phyloP scores from a whole-genome alignment of 2,797 vertebrate species.

The Lithobates pipiens region DNA sequence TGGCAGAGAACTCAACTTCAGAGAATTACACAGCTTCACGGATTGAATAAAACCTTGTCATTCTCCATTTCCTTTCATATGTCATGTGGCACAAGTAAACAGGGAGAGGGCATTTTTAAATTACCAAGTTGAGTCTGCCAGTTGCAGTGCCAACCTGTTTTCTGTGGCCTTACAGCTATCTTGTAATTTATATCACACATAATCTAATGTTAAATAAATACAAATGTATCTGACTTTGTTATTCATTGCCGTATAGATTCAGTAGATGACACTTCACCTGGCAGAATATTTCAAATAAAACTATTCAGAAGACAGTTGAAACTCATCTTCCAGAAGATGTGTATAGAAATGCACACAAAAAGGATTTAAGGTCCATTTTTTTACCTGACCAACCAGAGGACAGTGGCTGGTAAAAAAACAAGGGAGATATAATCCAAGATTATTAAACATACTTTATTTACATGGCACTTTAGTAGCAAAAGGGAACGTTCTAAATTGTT shows the following conservation, averaged over 20 bases:
- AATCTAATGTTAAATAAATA: slow-evolving; percentile 26
- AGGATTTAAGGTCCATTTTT: too few species aligned
- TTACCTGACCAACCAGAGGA: too few species aligned
- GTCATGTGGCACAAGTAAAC: slow-evolving; percentile 44
- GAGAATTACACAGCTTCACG: slow-evolving; percentile 54
- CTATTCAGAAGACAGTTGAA: too few species aligned
- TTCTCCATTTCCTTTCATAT: slow-evolving; percentile 21
- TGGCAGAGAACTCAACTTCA: slow-evolving; percentile 58
- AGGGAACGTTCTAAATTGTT: too few species aligned
- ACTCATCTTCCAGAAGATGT: too few species aligned
- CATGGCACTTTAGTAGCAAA: too few species aligned
- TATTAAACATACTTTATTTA: too few species aligned
- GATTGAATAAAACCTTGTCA: slow-evolving; percentile 37
- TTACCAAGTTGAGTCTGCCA: slow-evolving; percentile 27
- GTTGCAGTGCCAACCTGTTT: slow-evolving; percentile 13
- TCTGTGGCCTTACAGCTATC: slow-evolving; percentile 1
- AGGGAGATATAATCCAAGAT: too few species aligned
- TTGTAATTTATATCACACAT: background rate
- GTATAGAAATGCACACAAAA: too few species aligned
- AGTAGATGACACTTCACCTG: too few species aligned
- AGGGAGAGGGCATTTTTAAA: slow-evolving; percentile 49
- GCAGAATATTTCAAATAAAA: too few species aligned
- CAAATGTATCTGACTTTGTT: background rate
- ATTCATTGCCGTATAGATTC: background rate
- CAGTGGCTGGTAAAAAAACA: too few species aligned